Evolutionary conservation across 1,140 invertebrate genomes (phyloP).

Genomic region (Temnothorax longispinosus): DNA sequence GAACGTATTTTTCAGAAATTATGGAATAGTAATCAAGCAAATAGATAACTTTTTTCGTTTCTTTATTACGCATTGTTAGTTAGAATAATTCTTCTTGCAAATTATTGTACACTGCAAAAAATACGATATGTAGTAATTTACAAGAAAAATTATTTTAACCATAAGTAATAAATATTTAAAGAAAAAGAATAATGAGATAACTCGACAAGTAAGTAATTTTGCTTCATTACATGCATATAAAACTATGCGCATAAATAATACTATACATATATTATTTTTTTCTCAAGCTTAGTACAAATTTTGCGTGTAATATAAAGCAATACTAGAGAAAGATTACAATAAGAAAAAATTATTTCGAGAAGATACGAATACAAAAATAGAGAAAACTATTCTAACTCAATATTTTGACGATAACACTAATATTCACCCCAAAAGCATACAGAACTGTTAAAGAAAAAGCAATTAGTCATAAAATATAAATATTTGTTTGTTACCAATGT

Average conservation of each 20-base stretch:
- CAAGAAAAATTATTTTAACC: neutral
- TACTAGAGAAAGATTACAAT: neutral
- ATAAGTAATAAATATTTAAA: neutral
- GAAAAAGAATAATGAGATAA: neutral
- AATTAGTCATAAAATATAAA: neutral
- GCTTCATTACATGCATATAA: constrained; percentile 4
- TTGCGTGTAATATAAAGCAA: neutral
- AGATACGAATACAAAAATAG: neutral
- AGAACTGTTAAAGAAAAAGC: neutral
- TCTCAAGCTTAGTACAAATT: constrained; percentile 15
- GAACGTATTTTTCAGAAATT: neutral
- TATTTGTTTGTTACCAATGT: neutral
- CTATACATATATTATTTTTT: constrained; percentile 2
- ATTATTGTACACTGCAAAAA: neutral
- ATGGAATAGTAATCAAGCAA: neutral
- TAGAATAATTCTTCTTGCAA: neutral
- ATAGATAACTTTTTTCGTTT: neutral
- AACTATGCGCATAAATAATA: neutral
- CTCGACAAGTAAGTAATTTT: neutral
- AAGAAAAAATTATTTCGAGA: neutral
- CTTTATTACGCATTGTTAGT: neutral
- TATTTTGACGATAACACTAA: neutral
- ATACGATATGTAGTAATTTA: neutral
- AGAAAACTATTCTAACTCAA: neutral
- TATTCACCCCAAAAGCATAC: neutral